These are phyloP conservation scores for Parotocinclus haroldoi DNA, from an alignment of 2,797 vertebrate genomes.

Conservation along the genomic window DNA sequence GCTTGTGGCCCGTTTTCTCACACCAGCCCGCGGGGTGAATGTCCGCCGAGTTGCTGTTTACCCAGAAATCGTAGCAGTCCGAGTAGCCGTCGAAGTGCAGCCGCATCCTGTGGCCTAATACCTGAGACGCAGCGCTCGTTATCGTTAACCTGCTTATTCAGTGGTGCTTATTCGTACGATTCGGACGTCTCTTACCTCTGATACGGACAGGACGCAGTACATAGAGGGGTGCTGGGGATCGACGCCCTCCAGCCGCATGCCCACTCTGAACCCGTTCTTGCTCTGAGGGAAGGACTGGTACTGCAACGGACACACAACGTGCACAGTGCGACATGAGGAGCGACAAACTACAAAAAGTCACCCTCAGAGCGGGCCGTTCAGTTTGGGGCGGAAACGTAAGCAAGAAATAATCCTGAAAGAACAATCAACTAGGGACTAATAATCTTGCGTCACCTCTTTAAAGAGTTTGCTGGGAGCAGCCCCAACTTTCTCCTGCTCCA, in stretches of 20 bases:
- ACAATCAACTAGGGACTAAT: no score
- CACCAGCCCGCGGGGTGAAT: conserved; percentile 85
- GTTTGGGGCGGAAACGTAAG: no score
- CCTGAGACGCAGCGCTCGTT: conserved; percentile 59
- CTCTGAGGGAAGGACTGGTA: conserved; percentile 80
- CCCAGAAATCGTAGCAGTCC: conserved; percentile 85
- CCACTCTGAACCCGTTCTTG: conserved; percentile 79
- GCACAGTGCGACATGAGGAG: no score
- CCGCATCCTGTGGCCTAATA: conserved; percentile 79
- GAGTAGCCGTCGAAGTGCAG: conserved; percentile 83
- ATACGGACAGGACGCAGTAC: conserved; percentile 77
- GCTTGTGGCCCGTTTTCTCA: conserved; percentile 82
- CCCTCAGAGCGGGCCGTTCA: no score
- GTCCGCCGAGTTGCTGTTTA: conserved; percentile 80
- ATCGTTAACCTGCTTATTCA: background rate
- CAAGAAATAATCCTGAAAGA: no score
- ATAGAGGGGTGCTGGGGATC: conserved; percentile 80
- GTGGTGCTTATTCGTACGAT: no score
- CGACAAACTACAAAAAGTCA: no score
- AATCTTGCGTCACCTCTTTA: conserved; percentile 83
- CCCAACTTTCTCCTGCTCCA: conserved; percentile 77
- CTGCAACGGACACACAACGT: conserved; percentile 51
- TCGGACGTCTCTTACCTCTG: conserved; percentile 71
- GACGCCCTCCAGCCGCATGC: conserved; percentile 80
- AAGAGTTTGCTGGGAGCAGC: conserved; percentile 79